Conservation (phyloP, 2,888 invertebrate genomes). For the Didymodactylos carnosus region DNA sequence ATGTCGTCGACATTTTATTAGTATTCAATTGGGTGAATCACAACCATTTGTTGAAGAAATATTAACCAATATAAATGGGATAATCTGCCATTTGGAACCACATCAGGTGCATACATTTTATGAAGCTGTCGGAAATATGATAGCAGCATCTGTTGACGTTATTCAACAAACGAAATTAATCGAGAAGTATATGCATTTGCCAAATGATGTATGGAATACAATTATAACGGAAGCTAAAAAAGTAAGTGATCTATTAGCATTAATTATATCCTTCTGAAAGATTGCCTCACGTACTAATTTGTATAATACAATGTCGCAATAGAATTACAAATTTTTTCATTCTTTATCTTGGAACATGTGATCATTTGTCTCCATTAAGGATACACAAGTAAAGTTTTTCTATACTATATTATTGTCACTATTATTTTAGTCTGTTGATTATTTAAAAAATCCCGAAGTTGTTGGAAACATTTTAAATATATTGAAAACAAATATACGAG, state of each 20-base stretch:
- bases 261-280: too few species aligned
- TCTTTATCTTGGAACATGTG: too few species aligned
- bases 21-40: conserved; percentile 77
- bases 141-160: conserved; percentile 76
- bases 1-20: conserved; percentile 85
- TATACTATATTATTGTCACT: not conserved
- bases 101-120: conserved; percentile 98
- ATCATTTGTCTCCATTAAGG: too few species aligned
- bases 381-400: too few species aligned
- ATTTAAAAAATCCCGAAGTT: conserved; percentile 79
- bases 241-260: conserved; percentile 28
- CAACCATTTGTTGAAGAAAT: conserved; percentile 98
- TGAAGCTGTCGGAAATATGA: conserved; percentile 97
- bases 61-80: conserved; percentile 74
- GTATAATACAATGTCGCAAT: too few species aligned
- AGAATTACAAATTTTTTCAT: too few species aligned
- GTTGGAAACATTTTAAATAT: conserved; percentile 92
- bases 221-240: conserved; percentile 77
- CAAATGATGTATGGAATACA: conserved; percentile 92
- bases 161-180: conserved; percentile 76
- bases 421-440: conserved; percentile 57
- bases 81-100: conserved; percentile 93
- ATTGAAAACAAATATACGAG: conserved; percentile 90
- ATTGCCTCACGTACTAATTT: too few species aligned
- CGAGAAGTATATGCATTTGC: conserved; percentile 86